Evolutionary conservation across 2,113 vertebrate species (phyloP), one percentile per base, ranked within the genome.

Genomic region (Epinephelus cyanopodus): DNA sequence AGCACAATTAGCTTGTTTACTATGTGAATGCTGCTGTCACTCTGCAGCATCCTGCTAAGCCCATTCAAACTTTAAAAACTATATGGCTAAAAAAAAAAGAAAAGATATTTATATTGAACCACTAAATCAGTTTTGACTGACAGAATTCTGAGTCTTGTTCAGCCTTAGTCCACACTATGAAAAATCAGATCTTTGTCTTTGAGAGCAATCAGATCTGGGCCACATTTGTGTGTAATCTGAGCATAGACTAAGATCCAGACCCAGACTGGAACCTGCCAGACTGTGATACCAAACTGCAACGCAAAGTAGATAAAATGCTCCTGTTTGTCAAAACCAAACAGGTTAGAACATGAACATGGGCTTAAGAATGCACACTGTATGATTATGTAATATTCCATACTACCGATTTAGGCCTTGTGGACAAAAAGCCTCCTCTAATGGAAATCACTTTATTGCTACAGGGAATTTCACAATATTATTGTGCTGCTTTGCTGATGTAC

Each of bases 401-500:
- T 53, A 39, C 29, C n/a, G 23, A 37, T 76, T 60, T 13, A 73
- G 14, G 42, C 21, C 27, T 80, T 19, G 5, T 23, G 67, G 8
- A 50, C 5, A 48, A 67, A 33, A 48, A 47, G 15, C 23, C 9
- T 67, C 23, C 23, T 19, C 23, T 48, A 27, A 50, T 67, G 47
- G 9, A 67, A 69, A 67, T 57, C 19, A 7, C 5, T 74, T 64
- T 42, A 53, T 53, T 67, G 29, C 58, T 68, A 6, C 17, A 74
- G 50, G 60, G 13, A 76, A 79, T 65, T 56, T 50, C 18, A 54
- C 7, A 81, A 79, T 65, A 63, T 48, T 42, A 61, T 67, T 77
- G 66, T 67, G 65, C 64, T 13, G 17, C n/a, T 73, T 57, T 82
- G 56, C 71, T 79, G 57, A 83, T 63, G 18, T 52, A 56, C 39